phyloP scores from a whole-genome alignment of 2,113 vertebrate species.

The Oceanites oceanicus region DNA sequence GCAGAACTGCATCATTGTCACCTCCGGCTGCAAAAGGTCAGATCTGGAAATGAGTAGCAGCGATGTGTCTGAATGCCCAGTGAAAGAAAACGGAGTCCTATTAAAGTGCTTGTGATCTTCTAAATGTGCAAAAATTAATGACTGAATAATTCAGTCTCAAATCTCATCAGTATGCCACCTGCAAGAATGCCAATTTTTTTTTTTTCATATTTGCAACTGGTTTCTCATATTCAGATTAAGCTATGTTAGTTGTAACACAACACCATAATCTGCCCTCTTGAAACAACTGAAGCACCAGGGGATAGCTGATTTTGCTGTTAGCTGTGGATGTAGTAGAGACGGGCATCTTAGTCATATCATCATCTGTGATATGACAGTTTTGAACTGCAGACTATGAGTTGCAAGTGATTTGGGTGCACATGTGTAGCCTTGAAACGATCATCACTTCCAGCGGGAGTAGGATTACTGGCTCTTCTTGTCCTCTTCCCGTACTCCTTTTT shows the following conservation, averaged over 20 bases:
- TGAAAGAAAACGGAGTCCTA: background rate
- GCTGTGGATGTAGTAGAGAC: background rate
- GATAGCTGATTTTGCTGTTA: background rate
- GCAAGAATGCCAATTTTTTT: background rate
- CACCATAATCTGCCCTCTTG: background rate
- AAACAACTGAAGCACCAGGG: background rate
- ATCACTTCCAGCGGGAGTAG: background rate
- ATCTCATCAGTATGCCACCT: background rate
- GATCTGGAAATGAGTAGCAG: background rate
- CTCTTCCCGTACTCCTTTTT: background rate
- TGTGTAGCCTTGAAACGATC: background rate
- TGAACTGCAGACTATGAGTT: background rate
- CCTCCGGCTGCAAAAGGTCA: background rate
- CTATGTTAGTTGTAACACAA: background rate
- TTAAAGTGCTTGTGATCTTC: background rate
- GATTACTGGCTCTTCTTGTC: background rate
- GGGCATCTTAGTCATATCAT: background rate
- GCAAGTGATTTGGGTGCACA: background rate
- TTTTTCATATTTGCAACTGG: background rate
- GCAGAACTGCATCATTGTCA: background rate
- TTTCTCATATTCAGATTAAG: background rate
- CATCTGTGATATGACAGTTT: background rate
- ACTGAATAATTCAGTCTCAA: background rate
- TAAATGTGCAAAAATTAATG: background rate
- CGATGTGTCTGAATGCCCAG: too few species aligned